Evolutionary conservation across 2,888 invertebrate species (phyloP).

Genomic region (Drosophila seclusa): DNA sequence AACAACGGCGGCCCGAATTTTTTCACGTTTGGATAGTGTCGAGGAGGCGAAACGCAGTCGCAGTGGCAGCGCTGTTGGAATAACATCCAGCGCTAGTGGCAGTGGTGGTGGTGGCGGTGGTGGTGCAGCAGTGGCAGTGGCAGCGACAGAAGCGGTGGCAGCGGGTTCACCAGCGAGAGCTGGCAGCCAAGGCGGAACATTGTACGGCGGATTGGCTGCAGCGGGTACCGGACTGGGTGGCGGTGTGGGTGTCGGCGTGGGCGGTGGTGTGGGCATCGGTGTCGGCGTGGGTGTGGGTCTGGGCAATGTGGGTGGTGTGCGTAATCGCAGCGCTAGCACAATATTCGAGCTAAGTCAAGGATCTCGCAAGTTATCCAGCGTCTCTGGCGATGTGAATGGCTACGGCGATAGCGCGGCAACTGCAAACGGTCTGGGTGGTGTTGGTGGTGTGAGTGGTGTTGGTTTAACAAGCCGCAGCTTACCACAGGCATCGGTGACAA

Average conservation of each 20-base stretch:
- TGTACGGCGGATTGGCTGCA: conserved; percentile 30
- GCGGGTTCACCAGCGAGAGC: conserved; percentile 73
- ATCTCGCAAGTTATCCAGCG: conserved; percentile 48
- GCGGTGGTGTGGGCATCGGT: conserved; percentile 34
- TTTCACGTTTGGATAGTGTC: conserved; percentile 84
- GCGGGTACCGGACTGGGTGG: conserved; percentile 20
- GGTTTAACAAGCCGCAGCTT: conserved; percentile 16
- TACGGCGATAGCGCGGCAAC: conserved; percentile 47
- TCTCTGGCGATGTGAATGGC: conserved; percentile 62
- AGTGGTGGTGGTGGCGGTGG: conserved; percentile 13
- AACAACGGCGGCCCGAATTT: conserved; percentile 83
- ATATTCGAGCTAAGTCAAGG: conserved; percentile 64
- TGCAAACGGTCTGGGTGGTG: conserved; percentile 59
- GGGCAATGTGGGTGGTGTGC: conserved; percentile 49
- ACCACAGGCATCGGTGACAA: conserved; percentile 31
- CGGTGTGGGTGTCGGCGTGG: conserved; percentile 32
- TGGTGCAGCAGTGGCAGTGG: conserved; percentile 62
- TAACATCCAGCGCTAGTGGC: conserved; percentile 64
- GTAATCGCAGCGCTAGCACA: conserved; percentile 75
- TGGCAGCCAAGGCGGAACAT: conserved; percentile 67
- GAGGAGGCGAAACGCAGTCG: conserved; percentile 83
- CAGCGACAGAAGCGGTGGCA: conserved; percentile 68
- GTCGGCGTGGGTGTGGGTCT: conserved; percentile 36
- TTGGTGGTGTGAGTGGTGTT: conserved; percentile 14
- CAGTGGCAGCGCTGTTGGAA: conserved; percentile 82